Evolutionary conservation across 1,140 invertebrate genomes (phyloP).

Genomic region (Macrosteles quadrilineatus): DNA sequence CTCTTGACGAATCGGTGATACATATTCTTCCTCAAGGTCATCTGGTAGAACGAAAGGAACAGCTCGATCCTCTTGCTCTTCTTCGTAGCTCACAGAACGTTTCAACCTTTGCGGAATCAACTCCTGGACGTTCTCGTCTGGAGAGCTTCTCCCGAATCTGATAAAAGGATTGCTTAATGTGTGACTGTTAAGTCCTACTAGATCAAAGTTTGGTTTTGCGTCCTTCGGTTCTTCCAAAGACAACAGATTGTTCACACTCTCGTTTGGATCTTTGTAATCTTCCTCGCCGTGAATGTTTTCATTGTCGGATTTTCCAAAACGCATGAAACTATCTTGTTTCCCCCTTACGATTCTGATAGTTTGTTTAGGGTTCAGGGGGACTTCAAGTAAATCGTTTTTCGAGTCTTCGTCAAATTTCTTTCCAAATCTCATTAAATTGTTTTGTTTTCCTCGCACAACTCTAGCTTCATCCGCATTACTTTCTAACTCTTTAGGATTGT

Average conservation of each 20-base stretch:
- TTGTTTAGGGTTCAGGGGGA: conserved; percentile 7
- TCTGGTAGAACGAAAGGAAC: neutral
- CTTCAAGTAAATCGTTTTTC: neutral
- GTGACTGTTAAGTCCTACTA: neutral
- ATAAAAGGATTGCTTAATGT: conserved; percentile 17
- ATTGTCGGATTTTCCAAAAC: conserved; percentile 22
- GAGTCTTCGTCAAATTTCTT: neutral
- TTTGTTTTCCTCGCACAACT: conserved; percentile 15
- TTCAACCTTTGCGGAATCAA: conserved; percentile 22
- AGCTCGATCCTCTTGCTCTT: no score
- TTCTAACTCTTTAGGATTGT: no score
- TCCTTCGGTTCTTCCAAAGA: no score
- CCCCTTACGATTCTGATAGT: neutral
- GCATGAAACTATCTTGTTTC: conserved; percentile 30
- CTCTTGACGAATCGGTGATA: neutral
- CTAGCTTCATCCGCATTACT: neutral
- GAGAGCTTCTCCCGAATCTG: conserved; percentile 20
- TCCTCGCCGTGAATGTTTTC: conserved; percentile 16
- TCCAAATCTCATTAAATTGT: conserved; percentile 29
- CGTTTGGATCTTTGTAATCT: no score
- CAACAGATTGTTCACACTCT: no score
- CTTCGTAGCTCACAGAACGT: neutral
- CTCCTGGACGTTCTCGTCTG: neutral
- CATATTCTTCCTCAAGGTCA: neutral
- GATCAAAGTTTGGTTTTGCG: neutral